These are phyloP conservation scores for Dicrostonyx torquatus DNA, from an alignment of 2,797 vertebrate species.

Conservation along the genomic window DNA sequence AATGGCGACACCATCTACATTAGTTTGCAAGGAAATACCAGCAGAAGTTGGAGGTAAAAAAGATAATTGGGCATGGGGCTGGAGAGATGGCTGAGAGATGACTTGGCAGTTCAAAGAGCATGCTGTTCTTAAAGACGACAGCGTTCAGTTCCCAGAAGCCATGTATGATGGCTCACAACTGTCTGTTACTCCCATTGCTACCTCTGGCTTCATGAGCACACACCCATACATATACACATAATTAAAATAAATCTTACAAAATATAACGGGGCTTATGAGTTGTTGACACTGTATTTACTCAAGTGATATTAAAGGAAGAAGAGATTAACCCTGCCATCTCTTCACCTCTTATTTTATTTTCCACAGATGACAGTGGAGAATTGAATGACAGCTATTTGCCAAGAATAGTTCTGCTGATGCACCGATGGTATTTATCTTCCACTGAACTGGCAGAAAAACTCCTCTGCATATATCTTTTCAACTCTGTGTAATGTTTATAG, in stretches of 20 bases:
- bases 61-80: background rate
- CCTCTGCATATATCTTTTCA: constrained; percentile 94
- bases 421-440: constrained; percentile 96
- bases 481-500: constrained; percentile 37
- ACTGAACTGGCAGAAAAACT: constrained; percentile 95
- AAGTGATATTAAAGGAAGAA: background rate
- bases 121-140: background rate
- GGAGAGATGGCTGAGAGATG: background rate
- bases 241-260: background rate
- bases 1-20: background rate
- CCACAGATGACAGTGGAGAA: constrained; percentile 92
- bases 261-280: background rate
- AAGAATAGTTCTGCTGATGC: constrained; percentile 96
- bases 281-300: constrained; percentile 29
- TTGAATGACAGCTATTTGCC: constrained; percentile 89
- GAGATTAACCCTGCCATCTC: background rate
- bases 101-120: background rate
- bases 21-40: constrained; percentile 21
- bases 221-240: background rate
- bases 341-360: constrained; percentile 58
- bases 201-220: background rate
- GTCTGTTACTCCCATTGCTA: background rate
- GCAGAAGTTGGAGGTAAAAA: background rate
- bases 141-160: background rate
- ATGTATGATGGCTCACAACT: background rate